phyloP scores from a whole-genome alignment of 2,888 invertebrate genomes.

The Pediacus dermestoides region DNA sequence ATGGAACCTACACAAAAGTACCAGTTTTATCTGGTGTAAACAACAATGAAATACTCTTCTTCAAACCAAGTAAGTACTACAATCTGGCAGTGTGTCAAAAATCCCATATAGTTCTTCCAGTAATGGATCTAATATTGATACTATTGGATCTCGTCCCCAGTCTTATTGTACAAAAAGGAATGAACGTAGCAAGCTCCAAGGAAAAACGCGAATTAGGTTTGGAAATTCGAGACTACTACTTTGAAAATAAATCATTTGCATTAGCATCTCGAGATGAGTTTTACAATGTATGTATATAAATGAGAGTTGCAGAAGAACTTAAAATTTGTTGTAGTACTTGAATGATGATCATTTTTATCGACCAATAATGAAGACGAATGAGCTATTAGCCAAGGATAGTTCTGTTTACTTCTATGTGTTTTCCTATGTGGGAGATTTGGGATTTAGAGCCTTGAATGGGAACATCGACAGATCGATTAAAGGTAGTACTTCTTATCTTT shows the following conservation, averaged over 20 bases:
- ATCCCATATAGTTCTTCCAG: slow-evolving; percentile 12
- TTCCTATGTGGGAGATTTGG: slow-evolving; percentile 14
- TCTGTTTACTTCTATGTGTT: slow-evolving; percentile 24
- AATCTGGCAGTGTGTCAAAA: too few species aligned
- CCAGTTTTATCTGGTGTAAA: slow-evolving; percentile 31
- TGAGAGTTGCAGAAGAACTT: too few species aligned
- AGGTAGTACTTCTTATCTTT: too few species aligned
- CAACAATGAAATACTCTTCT: slow-evolving; percentile 26
- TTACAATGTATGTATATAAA: too few species aligned
- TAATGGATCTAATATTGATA: slow-evolving; percentile 18
- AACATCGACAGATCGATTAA: too few species aligned
- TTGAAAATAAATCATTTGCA: not conserved
- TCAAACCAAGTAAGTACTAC: slow-evolving; percentile 9
- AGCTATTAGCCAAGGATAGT: slow-evolving; percentile 18
- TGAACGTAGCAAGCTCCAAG: slow-evolving; percentile 18
- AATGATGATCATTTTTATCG: slow-evolving; percentile 18
- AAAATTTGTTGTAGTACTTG: slow-evolving; percentile 16
- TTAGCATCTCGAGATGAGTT: too few species aligned
- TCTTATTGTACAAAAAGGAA: slow-evolving; percentile 14
- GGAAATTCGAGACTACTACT: slow-evolving; percentile 11
- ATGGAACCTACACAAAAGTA: slow-evolving; percentile 27
- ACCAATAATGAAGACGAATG: slow-evolving; percentile 20
- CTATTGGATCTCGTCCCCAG: slow-evolving; percentile 23
- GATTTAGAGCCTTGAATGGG: not conserved
- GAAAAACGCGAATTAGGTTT: slow-evolving; percentile 18